Evolutionary conservation across 2,888 invertebrate genomes (phyloP).

Genomic region (Watsonalla binaria): DNA sequence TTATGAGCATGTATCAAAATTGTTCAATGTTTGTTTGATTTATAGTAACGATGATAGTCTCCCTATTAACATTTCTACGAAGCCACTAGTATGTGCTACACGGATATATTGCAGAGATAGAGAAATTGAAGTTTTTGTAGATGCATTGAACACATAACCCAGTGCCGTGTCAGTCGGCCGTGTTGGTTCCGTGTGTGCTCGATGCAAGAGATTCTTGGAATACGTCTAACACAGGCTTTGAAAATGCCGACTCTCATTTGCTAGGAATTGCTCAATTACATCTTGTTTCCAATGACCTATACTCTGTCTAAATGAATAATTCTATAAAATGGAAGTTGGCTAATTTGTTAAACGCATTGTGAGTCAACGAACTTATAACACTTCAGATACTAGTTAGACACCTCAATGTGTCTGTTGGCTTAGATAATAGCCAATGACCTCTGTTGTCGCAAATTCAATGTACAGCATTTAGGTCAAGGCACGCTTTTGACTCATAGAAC

Average conservation of each 20-base stretch:
- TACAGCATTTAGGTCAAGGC: neutral
- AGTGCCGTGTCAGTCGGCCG: constrained; percentile 62
- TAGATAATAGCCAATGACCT: neutral
- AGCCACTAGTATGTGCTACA: constrained; percentile 11
- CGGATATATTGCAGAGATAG: constrained; percentile 1
- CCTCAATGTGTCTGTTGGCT: neutral
- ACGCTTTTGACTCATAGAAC: neutral
- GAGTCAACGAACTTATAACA: neutral
- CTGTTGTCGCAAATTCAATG: neutral
- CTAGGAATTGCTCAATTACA: neutral
- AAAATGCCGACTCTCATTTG: neutral
- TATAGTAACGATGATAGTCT: neutral
- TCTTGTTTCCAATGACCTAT: neutral
- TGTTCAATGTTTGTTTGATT: constrained; percentile 5
- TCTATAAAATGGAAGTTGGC: neutral
- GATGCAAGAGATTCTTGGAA: constrained; percentile 49
- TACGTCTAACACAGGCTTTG: constrained; percentile 19
- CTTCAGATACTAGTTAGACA: neutral
- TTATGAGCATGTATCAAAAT: neutral
- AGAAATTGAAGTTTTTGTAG: constrained; percentile 18
- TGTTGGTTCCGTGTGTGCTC: constrained; percentile 58
- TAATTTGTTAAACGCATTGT: neutral
- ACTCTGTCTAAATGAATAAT: neutral
- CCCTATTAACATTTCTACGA: neutral
- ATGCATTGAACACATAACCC: constrained; percentile 26